Evolutionary conservation across 2,113 vertebrate genomes (phyloP), one percentile per base, ranked within the genome.

Genomic region (Ctenomys sociabilis): DNA sequence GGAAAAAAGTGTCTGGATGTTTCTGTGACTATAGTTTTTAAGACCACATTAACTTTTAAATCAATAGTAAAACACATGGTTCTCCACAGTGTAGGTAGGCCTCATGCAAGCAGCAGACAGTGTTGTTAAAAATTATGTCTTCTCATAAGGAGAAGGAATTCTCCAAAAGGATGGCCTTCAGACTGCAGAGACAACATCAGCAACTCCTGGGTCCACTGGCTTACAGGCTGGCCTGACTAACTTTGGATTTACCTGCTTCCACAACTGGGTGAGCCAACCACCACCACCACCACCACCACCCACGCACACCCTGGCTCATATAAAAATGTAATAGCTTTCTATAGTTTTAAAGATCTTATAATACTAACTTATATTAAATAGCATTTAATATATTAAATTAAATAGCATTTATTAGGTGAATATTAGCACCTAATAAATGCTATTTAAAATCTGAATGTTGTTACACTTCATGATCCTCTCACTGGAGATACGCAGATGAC

Each of bases 381-480:
- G n/a, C n/a, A n/a, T n/a, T n/a, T n/a, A n/a, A n/a, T n/a, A n/a
- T n/a, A n/a, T n/a, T n/a, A n/a, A n/a, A n/a, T n/a, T n/a, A n/a
- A n/a, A n/a, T n/a, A n/a, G n/a, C n/a, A n/a, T n/a, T n/a, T n/a
- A n/a, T n/a, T n/a, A n/a, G n/a, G n/a, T n/a, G n/a, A 90, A 85
- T 59, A 88, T 21, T 95, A 89, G 90, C 17, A 77, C 13, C 2
- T 1, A 35, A 66, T 57, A 4, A 92, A 90, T 68, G 9, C 1
- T 49, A 91, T 82, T 61, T 90, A 64, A 95, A 92, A 92, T 84
- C 64, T n/a, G 84, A n/a, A 52, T 43, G 24, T 37, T 37, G 30
- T 32, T 80, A 90, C 91, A 66, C 95, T 59, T 80, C 35, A 68
- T 17, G 68, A 1, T n/a, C 17, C 13, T 66, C 10, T 59, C 16